Conservation (phyloP, 2,888 invertebrate genomes). For the Cerastis leucographa region DNA sequence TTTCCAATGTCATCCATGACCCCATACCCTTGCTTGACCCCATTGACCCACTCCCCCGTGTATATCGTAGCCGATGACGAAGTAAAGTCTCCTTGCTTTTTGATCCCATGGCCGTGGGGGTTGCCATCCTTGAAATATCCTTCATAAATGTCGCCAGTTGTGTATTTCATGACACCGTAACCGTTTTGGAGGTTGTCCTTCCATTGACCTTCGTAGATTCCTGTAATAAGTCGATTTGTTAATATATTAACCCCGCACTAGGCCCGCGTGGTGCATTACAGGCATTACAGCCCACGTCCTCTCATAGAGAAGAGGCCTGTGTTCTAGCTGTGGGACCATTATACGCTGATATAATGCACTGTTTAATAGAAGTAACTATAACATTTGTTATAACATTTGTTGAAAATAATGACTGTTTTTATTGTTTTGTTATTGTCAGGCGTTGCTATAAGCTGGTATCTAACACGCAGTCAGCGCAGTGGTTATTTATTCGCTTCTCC, state of each 20-base stretch:
- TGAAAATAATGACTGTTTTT: background rate
- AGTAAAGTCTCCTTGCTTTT: slow-evolving; percentile 95
- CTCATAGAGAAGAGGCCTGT: background rate
- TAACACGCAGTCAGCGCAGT: background rate
- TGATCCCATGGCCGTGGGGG: slow-evolving; percentile 96
- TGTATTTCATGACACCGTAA: slow-evolving; percentile 93
- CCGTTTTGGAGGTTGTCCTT: slow-evolving; percentile 96
- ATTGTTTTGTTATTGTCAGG: slow-evolving; percentile 4
- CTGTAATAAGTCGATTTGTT: slow-evolving; percentile 76
- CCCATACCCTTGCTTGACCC: slow-evolving; percentile 96
- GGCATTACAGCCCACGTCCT: background rate
- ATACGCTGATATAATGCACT: too few relatives aligned
- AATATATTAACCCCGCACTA: background rate
- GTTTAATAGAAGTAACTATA: too few relatives aligned
- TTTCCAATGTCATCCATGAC: slow-evolving; percentile 96
- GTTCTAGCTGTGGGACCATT: too few relatives aligned
- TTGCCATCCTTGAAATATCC: slow-evolving; percentile 96
- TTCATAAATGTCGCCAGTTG: slow-evolving; percentile 95
- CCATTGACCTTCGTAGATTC: slow-evolving; percentile 95
- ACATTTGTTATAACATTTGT: too few relatives aligned
- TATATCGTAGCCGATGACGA: slow-evolving; percentile 94
- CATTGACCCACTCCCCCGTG: slow-evolving; percentile 96
- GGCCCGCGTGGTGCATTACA: background rate
- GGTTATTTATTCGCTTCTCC: background rate
- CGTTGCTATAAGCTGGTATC: background rate